phyloP scores from a whole-genome alignment of 2,888 invertebrate species.

The Pardosa pseudoannulata region DNA sequence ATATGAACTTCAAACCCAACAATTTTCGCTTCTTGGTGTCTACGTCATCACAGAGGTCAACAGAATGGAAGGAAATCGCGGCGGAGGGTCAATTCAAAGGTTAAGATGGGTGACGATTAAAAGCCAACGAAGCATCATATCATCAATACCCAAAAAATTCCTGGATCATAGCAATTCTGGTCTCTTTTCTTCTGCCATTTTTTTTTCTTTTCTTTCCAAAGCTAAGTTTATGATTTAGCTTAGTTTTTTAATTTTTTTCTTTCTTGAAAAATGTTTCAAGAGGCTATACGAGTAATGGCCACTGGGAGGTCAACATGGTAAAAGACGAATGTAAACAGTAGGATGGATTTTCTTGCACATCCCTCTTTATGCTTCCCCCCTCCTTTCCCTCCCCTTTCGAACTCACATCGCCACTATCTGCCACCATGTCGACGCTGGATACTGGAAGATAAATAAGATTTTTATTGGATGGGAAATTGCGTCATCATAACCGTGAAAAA shows the following conservation, averaged over 20 bases:
- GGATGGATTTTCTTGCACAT: slow-evolving; percentile 14
- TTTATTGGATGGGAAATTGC: slow-evolving; percentile 67
- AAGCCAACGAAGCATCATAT: slow-evolving; percentile 48
- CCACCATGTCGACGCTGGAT: slow-evolving; percentile 27
- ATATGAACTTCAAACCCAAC: slow-evolving; percentile 21
- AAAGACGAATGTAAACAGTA: slow-evolving; percentile 62
- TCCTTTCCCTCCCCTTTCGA: background rate
- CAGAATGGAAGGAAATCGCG: background rate
- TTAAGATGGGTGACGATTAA: slow-evolving; percentile 59
- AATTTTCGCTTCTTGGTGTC: background rate
- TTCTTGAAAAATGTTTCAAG: slow-evolving; percentile 31
- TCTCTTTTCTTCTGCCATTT: background rate
- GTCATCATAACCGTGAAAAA: slow-evolving; percentile 29
- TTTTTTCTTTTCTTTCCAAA: background rate
- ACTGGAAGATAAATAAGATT: slow-evolving; percentile 52
- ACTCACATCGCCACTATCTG: slow-evolving; percentile 31
- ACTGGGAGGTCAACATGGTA: slow-evolving; percentile 56
- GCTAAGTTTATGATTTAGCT: background rate
- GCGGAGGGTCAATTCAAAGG: slow-evolving; percentile 48
- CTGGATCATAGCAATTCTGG: slow-evolving; percentile 38
- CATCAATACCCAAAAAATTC: slow-evolving; percentile 32
- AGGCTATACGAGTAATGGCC: slow-evolving; percentile 35
- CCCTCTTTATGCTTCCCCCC: slow-evolving; percentile 11
- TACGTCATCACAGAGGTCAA: slow-evolving; percentile 9
- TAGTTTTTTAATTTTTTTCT: slow-evolving; percentile 28